A percentile compares a stretch with the other conserved stretches of the same genome.
Conservation (phyloP, 2,888 invertebrate species). For the Barypeithes pellucidus region DNA sequence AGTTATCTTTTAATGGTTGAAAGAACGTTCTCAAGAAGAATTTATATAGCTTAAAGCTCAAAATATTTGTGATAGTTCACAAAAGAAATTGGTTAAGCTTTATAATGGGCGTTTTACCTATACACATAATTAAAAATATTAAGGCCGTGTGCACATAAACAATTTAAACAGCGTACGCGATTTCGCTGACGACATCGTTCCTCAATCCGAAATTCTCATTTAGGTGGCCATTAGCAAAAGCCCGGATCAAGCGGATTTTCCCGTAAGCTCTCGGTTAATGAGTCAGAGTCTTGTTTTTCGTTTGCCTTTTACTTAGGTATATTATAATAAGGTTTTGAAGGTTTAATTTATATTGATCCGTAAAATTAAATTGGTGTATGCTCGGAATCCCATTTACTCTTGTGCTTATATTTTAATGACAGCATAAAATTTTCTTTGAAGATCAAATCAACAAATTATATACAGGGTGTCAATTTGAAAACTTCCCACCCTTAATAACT, state of each 20-base stretch:
- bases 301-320: slow-evolving; percentile 30
- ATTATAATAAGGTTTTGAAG: slow-evolving; percentile 25
- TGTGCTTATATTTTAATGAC: no score
- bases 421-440: no score
- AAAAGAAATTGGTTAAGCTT: no score
- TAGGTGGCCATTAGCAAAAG: slow-evolving; percentile 68
- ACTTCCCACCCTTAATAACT: no score
- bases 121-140: neutral
- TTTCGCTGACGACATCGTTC: slow-evolving; percentile 27
- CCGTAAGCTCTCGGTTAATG: slow-evolving; percentile 68
- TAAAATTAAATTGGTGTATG: slow-evolving; percentile 23
- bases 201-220: slow-evolving; percentile 49
- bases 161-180: slow-evolving; percentile 15
- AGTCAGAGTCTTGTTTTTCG: slow-evolving; percentile 63
- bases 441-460: no score
- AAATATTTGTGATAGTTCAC: no score
- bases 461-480: no score
- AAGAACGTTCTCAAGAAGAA: no score
- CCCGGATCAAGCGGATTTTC: slow-evolving; percentile 68
- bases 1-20: no score
- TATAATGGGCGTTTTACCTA: neutral
- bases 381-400: neutral
- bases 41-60: no score
- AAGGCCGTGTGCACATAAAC: slow-evolving; percentile 6
- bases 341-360: slow-evolving; percentile 28